Evolutionary conservation across 2,113 vertebrate species (phyloP).

Genomic region (Prietella phreatophila): DNA sequence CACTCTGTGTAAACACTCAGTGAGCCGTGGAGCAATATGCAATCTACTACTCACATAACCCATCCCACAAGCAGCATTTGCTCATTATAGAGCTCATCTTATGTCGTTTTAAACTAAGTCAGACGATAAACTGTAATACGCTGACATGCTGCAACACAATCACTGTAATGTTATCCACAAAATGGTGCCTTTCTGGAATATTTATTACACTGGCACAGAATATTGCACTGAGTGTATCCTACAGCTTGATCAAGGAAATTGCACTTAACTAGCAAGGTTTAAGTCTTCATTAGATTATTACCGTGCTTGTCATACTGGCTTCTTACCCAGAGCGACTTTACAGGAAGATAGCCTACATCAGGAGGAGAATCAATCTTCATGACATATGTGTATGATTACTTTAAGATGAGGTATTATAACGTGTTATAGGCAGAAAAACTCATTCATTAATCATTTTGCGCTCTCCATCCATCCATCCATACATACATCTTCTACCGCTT

Average conservation of each 20-base stretch:
- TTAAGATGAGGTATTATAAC: neutral
- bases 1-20: neutral
- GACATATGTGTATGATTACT: neutral
- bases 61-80: neutral
- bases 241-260: neutral
- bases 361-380: neutral
- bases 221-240: neutral
- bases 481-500: too few relatives aligned
- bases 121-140: neutral
- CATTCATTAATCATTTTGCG: too few relatives aligned
- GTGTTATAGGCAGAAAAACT: neutral
- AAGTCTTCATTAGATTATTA: neutral
- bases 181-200: neutral
- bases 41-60: neutral
- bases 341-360: neutral
- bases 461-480: too few relatives aligned
- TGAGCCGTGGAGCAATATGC: neutral
- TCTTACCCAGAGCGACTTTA: neutral
- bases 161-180: neutral
- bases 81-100: neutral
- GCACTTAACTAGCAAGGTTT: neutral
- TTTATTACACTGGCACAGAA: neutral
- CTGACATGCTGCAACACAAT: neutral
- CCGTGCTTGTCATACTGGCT: neutral
- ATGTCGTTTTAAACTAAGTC: neutral